Evolutionary conservation across 1,140 invertebrate genomes (phyloP).

Genomic region (Drosophila ogumai): DNA sequence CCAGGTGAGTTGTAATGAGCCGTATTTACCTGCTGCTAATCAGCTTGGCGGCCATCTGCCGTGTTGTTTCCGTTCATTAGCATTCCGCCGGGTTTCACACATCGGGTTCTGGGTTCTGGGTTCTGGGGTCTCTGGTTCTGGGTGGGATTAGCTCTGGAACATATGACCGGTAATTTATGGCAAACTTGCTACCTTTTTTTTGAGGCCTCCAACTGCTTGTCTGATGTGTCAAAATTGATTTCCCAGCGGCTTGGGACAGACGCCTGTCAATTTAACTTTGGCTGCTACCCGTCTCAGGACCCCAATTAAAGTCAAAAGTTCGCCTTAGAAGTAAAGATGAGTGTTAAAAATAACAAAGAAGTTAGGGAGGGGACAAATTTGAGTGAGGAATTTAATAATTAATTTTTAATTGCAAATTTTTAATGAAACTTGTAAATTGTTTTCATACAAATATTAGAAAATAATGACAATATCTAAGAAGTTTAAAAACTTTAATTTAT

Average conservation of each 20-base stretch:
- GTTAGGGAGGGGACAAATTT: not conserved
- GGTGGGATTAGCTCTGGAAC: slow-evolving; percentile 16
- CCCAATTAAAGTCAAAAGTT: slow-evolving; percentile 24
- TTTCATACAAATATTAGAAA: not conserved
- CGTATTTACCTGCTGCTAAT: slow-evolving; percentile 60
- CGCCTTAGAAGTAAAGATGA: not conserved
- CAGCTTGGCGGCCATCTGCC: slow-evolving; percentile 41
- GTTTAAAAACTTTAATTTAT: no score
- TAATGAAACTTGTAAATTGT: no score
- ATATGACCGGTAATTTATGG: slow-evolving; percentile 26
- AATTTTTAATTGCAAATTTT: not conserved
- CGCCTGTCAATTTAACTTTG: slow-evolving; percentile 8
- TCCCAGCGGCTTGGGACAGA: slow-evolving; percentile 4
- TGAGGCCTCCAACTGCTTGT: not conserved
- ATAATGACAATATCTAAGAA: not conserved
- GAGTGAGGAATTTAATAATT: not conserved
- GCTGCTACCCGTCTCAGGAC: slow-evolving; percentile 17
- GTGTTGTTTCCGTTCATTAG: slow-evolving; percentile 52
- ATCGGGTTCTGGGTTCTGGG: slow-evolving; percentile 17
- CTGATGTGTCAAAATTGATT: slow-evolving; percentile 20
- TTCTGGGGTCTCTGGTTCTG: slow-evolving; percentile 3
- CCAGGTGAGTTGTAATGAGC: slow-evolving; percentile 43
- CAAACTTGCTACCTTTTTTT: not conserved
- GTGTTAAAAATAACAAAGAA: slow-evolving; percentile 3
- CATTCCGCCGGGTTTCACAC: slow-evolving; percentile 49